A percentile compares a stretch with the other conserved stretches of the same genome.
These are phyloP conservation scores for Gymnocephalus cernua DNA, from an alignment of 2,113 vertebrate genomes.

Conservation along the genomic window DNA sequence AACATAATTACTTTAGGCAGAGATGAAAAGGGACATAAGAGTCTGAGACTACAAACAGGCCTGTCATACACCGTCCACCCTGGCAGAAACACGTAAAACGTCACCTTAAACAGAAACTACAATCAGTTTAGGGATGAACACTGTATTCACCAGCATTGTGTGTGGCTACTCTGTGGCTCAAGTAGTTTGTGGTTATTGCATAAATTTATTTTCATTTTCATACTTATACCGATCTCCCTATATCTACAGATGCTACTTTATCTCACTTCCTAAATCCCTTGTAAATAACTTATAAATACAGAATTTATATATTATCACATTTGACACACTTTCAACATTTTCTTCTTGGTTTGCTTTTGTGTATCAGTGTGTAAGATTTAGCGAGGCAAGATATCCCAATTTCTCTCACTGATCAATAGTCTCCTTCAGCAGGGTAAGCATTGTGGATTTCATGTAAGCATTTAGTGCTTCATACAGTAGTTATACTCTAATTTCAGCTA, in stretches of 20 bases:
- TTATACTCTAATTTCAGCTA: not conserved
- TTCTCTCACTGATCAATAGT: not conserved
- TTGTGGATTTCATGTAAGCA: not conserved
- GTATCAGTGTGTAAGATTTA: not conserved
- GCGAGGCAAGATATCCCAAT: not conserved
- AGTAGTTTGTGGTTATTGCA: not conserved
- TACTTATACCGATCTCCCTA: not conserved
- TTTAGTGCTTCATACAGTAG: constrained; percentile 4
- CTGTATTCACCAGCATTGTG: not conserved
- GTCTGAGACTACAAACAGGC: constrained; percentile 31
- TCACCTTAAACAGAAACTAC: not conserved
- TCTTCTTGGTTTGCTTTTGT: not conserved
- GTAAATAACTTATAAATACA: not conserved
- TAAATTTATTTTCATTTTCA: not conserved
- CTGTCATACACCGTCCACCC: not conserved
- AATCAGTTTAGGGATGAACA: not conserved
- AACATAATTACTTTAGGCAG: constrained; percentile 61
- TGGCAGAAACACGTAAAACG: not conserved
- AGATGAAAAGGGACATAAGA: constrained; percentile 55
- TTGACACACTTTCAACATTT: not conserved
- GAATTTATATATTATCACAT: not conserved
- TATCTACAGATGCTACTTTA: not conserved
- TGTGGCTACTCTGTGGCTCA: not conserved
- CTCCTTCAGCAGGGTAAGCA: not conserved
- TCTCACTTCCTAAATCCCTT: not conserved